Base-by-base conservation (phyloP, 2,113 vertebrate genomes). In the Myiozetetes cayanensis region DNA sequence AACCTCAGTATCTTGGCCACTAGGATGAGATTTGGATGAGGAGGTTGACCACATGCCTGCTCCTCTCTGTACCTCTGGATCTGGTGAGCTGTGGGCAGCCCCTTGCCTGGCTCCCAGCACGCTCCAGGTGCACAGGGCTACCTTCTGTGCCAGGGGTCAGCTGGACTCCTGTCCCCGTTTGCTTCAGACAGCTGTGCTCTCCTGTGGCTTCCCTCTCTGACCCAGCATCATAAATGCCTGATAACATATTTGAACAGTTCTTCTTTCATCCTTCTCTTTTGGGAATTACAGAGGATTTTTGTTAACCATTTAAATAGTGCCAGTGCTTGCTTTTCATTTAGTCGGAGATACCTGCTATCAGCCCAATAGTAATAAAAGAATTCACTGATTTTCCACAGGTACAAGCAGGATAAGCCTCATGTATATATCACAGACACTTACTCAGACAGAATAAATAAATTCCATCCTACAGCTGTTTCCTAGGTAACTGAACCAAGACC, bases 401-500 rank as follows among this genome's bases (percentile, higher is more conserved):
- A 78, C 14, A 33, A 78, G 35, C 50, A 84, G 62, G 52, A 46
- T 87, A 90, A 90, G 49, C 41, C 52, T 89, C 24, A 3, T 85
- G 56, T 90, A 70, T 93, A 25, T 53, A 83, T 88, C 83, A 72
- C 85, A 97, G 94, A 90, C 90, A 43, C 70, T 78, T 92, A 89
- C 81, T 84, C 90, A 94, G 70, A 85, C 85, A 95, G 93, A 94
- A 93, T 92, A 96, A 96, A 94, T 93, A 96, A 87, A 95, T 92
- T 85, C 90, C 37, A 78, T 85, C 73, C 92, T 94, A 78, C 96
- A 97, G 88, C 80, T 96, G 96, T 96, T 96, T 96, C 96, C 96
- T 92, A 97, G 94, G 96, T 96, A 95, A 97, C 96, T 79, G 65
- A 92, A 87, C 33, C 73, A 82, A 81, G 53, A 89, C 58, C 59